Evolutionary conservation across 2,888 invertebrate genomes (phyloP).

Genomic region (Eubasilissa splendida): DNA sequence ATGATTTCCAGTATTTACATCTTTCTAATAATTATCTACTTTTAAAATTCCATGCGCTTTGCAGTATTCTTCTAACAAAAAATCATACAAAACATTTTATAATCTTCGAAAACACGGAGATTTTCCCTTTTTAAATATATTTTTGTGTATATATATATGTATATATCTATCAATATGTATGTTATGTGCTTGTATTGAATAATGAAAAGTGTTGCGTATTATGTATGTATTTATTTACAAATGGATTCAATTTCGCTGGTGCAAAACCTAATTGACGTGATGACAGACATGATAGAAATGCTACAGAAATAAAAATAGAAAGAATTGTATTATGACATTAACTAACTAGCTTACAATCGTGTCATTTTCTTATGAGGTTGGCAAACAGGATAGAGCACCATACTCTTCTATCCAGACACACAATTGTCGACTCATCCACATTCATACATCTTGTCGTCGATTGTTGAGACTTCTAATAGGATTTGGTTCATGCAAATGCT

Average conservation of each 20-base stretch:
- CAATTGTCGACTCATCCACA: no score
- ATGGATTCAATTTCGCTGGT: slow-evolving; percentile 2
- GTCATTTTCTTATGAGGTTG: no score
- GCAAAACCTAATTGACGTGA: slow-evolving; percentile 27
- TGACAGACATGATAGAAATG: background rate
- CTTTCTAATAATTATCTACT: slow-evolving; percentile 22
- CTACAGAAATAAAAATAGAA: background rate
- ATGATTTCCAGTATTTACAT: slow-evolving; percentile 27
- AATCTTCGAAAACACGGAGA: slow-evolving; percentile 3
- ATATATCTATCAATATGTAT: no score
- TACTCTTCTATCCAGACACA: no score
- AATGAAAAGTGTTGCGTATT: slow-evolving; percentile 1
- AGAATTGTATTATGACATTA: no score
- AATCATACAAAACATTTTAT: background rate
- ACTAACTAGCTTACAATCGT: no score
- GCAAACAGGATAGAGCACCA: no score
- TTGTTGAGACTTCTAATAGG: no score
- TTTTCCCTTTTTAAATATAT: background rate
- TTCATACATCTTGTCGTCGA: no score
- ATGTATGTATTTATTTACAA: background rate
- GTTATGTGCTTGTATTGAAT: background rate
- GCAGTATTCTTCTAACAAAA: slow-evolving; percentile 52
- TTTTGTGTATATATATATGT: background rate
- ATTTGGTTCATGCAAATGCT: no score
- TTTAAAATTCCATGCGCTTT: slow-evolving; percentile 57